Conservation (phyloP, 1,140 invertebrate species). For the Anoplophora glabripennis region DNA sequence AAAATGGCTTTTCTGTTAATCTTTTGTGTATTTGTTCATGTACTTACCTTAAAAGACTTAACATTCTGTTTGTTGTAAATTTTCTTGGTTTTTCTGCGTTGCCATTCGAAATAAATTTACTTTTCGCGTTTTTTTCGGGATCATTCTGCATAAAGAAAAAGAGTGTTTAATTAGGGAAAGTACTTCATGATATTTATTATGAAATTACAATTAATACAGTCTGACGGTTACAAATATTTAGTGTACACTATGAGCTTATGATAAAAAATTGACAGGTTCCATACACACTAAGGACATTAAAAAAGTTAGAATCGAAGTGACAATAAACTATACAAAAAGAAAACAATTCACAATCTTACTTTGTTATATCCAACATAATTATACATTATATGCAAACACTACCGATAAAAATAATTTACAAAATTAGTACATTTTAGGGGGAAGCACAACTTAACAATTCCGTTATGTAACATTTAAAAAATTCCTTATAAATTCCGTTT, state of each 20-base stretch:
- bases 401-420: too few species aligned
- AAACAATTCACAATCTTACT: slow-evolving; percentile 2
- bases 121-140: too few species aligned
- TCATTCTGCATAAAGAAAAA: too few species aligned
- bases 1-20: too few species aligned
- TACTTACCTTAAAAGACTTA: too few species aligned
- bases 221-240: slow-evolving; percentile 19
- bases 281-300: slow-evolving; percentile 8
- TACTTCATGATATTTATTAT: slow-evolving; percentile 8
- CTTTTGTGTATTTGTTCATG: too few species aligned
- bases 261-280: slow-evolving; percentile 17
- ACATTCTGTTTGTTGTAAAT: too few species aligned
- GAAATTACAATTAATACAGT: slow-evolving; percentile 23
- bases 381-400: slow-evolving; percentile 10
- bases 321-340: slow-evolving; percentile 15
- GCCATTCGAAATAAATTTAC: too few species aligned
- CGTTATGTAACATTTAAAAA: slow-evolving; percentile 7
- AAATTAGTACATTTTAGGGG: slow-evolving; percentile 1
- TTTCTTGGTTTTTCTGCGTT: too few species aligned
- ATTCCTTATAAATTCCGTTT: slow-evolving; percentile 13
- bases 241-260: slow-evolving; percentile 14
- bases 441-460: slow-evolving; percentile 17
- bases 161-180: too few species aligned
- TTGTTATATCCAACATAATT: slow-evolving; percentile 5
- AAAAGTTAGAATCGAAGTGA: slow-evolving; percentile 9